Evolutionary conservation across 2,797 vertebrate species (phyloP).

Genomic region (Chrysolophus pictus): DNA sequence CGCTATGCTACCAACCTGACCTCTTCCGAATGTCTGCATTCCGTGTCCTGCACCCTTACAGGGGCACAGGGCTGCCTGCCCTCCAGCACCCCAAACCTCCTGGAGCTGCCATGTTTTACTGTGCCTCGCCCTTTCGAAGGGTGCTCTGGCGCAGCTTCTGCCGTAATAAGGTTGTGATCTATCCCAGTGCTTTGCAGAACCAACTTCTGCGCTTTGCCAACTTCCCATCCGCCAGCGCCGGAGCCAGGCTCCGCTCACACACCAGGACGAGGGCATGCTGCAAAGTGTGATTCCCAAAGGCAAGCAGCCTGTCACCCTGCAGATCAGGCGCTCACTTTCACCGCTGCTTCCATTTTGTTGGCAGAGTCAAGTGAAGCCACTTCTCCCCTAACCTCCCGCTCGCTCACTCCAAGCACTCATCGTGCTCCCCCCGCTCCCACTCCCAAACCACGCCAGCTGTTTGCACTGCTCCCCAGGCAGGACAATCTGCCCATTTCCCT

Average conservation of each 20-base stretch:
- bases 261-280: background rate
- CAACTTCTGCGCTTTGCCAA: background rate
- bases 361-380: background rate
- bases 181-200: background rate
- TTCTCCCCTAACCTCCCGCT: background rate
- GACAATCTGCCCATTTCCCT: slow-evolving; percentile 35
- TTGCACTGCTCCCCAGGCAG: slow-evolving; percentile 19
- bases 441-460: slow-evolving; percentile 36
- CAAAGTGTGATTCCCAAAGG: background rate
- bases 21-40: background rate
- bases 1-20: too few relatives aligned
- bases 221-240: background rate
- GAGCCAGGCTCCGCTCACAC: background rate
- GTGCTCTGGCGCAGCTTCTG: background rate
- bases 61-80: background rate
- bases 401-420: background rate
- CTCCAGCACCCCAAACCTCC: background rate
- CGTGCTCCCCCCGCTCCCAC: background rate
- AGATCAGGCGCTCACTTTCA: background rate
- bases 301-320: slow-evolving; percentile 3
- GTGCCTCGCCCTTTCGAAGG: background rate
- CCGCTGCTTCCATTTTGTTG: slow-evolving; percentile 11
- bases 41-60: too few relatives aligned
- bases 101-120: background rate
- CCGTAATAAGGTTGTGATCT: background rate